Evolutionary conservation across 2,888 invertebrate genomes (phyloP).

Genomic region (Dendrolimus houi): DNA sequence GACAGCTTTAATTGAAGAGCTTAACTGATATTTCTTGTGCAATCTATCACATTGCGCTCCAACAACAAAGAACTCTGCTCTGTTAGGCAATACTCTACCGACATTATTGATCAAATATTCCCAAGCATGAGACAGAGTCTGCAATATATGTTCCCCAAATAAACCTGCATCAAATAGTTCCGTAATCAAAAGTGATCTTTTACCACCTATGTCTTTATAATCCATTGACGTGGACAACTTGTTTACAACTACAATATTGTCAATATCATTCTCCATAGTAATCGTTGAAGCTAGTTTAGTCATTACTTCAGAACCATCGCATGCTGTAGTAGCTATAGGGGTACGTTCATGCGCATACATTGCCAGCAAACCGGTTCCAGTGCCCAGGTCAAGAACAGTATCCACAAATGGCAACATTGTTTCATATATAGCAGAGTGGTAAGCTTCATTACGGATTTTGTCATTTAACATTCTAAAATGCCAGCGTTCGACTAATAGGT

Average conservation of each 20-base stretch:
- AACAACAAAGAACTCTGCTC: constrained; percentile 79
- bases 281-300: constrained; percentile 68
- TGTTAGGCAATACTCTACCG: constrained; percentile 77
- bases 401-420: constrained; percentile 59
- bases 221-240: constrained; percentile 77
- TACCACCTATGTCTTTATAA: constrained; percentile 69
- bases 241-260: constrained; percentile 68
- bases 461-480: constrained; percentile 91
- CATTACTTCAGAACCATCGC: constrained; percentile 82
- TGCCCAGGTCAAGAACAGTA: constrained; percentile 83
- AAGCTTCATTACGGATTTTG: constrained; percentile 79
- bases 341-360: constrained; percentile 78
- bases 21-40: constrained; percentile 60
- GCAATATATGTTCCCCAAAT: constrained; percentile 84
- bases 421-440: constrained; percentile 77
- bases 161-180: constrained; percentile 89
- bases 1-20: constrained; percentile 28
- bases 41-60: constrained; percentile 77
- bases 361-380: constrained; percentile 85
- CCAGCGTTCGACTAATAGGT: constrained; percentile 84
- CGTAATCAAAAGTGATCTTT: constrained; percentile 80
- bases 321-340: constrained; percentile 77
- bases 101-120: constrained; percentile 67
- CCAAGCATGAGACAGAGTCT: constrained; percentile 82
- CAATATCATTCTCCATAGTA: constrained; percentile 67